A percentile compares a stretch with the other conserved stretches of the same genome.
Evolutionary conservation across 2,113 vertebrate species (phyloP).

Genomic region (Solea senegalensis): DNA sequence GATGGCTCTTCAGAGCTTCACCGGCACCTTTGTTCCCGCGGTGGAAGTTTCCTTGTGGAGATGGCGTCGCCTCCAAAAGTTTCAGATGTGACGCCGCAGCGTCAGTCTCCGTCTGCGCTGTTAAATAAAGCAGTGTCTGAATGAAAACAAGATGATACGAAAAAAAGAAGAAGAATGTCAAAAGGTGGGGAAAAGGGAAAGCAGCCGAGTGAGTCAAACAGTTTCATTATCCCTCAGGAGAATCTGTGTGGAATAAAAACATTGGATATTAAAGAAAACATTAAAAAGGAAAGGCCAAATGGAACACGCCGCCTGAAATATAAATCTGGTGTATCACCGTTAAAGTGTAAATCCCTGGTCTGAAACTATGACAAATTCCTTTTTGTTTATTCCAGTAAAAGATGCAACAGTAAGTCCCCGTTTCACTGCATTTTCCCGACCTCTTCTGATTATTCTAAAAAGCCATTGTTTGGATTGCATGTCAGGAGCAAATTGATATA

Average conservation of each 20-base stretch:
- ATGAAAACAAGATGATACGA: not conserved
- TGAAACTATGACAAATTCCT: not conserved
- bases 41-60: constrained; percentile 20
- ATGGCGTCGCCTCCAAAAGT: constrained; percentile 11
- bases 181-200: no score
- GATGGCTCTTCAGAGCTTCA: constrained; percentile 5
- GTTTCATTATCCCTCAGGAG: no score
- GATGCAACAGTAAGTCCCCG: not conserved
- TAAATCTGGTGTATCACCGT: constrained; percentile 21
- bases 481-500: not conserved
- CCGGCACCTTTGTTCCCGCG: constrained; percentile 19
- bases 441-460: not conserved
- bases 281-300: constrained; percentile 26
- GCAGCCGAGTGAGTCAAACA: no score
- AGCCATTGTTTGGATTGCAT: not conserved
- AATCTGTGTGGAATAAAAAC: constrained; percentile 13
- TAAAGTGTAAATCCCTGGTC: constrained; percentile 19
- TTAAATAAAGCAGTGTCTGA: constrained; percentile 23
- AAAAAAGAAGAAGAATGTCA: not conserved
- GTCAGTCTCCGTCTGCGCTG: constrained; percentile 5
- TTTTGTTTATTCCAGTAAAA: not conserved
- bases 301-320: constrained; percentile 28
- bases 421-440: not conserved
- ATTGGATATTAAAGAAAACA: constrained; percentile 14
- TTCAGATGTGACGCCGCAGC: constrained; percentile 15